Conservation (phyloP, 2,888 invertebrate species). For the Drosophila leonis region DNA sequence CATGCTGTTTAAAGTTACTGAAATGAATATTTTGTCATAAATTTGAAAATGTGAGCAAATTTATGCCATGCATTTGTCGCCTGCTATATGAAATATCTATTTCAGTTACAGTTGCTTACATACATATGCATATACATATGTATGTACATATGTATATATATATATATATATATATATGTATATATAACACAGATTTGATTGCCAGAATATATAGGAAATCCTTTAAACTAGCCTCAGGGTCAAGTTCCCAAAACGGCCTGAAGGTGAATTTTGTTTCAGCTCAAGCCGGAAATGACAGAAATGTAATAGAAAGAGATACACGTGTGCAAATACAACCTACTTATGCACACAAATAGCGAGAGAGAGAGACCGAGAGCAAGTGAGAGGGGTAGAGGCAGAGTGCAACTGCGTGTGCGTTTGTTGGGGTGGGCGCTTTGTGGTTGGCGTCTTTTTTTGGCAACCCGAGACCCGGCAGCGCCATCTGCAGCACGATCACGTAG, state of each 20-base stretch:
- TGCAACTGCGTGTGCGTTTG: slow-evolving; percentile 14
- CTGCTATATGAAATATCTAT: slow-evolving; percentile 16
- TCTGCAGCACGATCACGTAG: slow-evolving; percentile 42
- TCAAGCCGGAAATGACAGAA: slow-evolving; percentile 49
- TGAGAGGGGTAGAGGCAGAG: not conserved
- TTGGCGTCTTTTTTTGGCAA: slow-evolving; percentile 21
- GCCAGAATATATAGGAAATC: slow-evolving; percentile 34
- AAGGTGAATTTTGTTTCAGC: slow-evolving; percentile 42
- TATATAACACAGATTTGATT: slow-evolving; percentile 6
- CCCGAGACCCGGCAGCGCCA: slow-evolving; percentile 25
- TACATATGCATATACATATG: not conserved
- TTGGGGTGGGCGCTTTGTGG: slow-evolving; percentile 5
- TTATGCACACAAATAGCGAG: not conserved
- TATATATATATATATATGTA: not conserved
- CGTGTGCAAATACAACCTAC: slow-evolving; percentile 1
- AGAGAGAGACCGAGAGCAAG: not conserved
- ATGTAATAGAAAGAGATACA: slow-evolving; percentile 19
- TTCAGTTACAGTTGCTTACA: not conserved
- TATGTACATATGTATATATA: not conserved
- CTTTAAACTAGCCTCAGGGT: slow-evolving; percentile 34
- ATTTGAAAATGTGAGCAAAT: not conserved
- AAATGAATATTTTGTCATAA: slow-evolving; percentile 30
- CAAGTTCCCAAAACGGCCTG: slow-evolving; percentile 18
- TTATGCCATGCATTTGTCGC: slow-evolving; percentile 1
- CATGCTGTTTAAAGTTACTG: slow-evolving; percentile 37